Conservation (phyloP, 2,113 vertebrate species). For the Rostratula benghalensis region DNA sequence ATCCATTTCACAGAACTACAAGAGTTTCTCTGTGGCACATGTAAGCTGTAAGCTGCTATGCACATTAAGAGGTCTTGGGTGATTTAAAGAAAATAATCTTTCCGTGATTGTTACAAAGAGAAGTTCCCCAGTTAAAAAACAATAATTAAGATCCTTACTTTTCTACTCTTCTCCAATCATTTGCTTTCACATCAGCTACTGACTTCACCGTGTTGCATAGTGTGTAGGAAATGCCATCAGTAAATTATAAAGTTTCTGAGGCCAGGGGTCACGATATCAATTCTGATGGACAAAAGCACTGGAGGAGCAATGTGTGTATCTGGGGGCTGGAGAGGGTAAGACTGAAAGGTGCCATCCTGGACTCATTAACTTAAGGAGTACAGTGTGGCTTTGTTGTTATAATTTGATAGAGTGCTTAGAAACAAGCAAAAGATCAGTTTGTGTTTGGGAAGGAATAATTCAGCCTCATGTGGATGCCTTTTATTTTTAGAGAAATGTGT, state of each 20-base stretch:
- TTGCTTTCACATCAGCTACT: not conserved
- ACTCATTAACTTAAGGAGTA: slow-evolving; percentile 4
- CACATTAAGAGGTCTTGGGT: not conserved
- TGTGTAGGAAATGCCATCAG: not conserved
- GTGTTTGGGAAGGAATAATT: slow-evolving; percentile 48
- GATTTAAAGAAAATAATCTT: not conserved
- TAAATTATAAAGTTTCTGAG: not conserved
- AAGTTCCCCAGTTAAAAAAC: not conserved
- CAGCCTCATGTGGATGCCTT: slow-evolving; percentile 38
- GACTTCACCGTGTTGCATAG: accelerated
- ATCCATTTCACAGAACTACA: not conserved
- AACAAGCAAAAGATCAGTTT: slow-evolving; percentile 55
- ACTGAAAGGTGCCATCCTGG: not conserved
- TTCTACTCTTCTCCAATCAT: not conserved
- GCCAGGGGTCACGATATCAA: not conserved
- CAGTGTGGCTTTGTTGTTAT: slow-evolving; percentile 17
- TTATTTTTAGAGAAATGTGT: slow-evolving; percentile 67
- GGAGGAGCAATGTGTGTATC: not conserved
- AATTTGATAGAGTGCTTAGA: slow-evolving; percentile 29
- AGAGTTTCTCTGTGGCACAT: not conserved
- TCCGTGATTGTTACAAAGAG: not conserved
- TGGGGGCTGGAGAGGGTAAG: not conserved
- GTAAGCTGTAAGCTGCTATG: not conserved
- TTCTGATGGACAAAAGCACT: not conserved
- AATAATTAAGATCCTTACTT: not conserved